A percentile compares a stretch with the other conserved stretches of the same genome.
Conservation (phyloP, 2,113 vertebrate genomes). For the Glaucidium brasilianum region DNA sequence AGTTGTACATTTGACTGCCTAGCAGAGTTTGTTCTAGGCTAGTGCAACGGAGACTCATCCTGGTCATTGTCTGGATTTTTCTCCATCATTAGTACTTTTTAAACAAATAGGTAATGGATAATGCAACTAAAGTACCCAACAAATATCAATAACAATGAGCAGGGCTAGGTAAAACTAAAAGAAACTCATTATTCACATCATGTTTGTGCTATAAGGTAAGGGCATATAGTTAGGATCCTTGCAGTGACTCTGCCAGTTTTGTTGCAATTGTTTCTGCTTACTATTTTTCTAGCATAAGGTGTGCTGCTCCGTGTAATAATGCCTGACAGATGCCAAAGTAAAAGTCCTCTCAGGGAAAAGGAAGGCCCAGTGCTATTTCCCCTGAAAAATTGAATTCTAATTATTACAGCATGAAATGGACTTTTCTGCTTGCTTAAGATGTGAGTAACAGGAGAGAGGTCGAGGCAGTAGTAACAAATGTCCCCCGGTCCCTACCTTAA, state of each 20-base stretch:
- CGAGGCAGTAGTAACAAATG: not conserved
- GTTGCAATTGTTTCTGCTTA: not conserved
- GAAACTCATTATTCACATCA: not conserved
- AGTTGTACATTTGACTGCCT: not conserved
- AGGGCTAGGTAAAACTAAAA: not conserved
- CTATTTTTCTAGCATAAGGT: slow-evolving; percentile 24
- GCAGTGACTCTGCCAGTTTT: slow-evolving; percentile 8
- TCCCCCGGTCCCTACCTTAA: not conserved
- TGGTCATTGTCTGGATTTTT: not conserved
- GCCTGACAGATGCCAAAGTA: not conserved
- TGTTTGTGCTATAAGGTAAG: not conserved
- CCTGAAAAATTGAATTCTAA: slow-evolving; percentile 35
- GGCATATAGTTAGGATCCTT: not conserved
- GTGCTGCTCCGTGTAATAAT: slow-evolving; percentile 27
- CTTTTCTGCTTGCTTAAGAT: not conserved
- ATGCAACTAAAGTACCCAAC: not conserved
- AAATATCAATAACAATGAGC: not conserved
- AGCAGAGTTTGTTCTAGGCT: not conserved
- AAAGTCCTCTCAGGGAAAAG: not conserved
- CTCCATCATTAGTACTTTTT: not conserved
- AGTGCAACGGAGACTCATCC: not conserved
- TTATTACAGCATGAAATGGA: slow-evolving; percentile 9
- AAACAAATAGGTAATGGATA: not conserved
- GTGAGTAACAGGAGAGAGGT: not conserved
- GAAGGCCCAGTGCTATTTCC: not conserved